Evolutionary conservation across 2,113 vertebrate genomes (phyloP).

Genomic region (Leuciscus idus): DNA sequence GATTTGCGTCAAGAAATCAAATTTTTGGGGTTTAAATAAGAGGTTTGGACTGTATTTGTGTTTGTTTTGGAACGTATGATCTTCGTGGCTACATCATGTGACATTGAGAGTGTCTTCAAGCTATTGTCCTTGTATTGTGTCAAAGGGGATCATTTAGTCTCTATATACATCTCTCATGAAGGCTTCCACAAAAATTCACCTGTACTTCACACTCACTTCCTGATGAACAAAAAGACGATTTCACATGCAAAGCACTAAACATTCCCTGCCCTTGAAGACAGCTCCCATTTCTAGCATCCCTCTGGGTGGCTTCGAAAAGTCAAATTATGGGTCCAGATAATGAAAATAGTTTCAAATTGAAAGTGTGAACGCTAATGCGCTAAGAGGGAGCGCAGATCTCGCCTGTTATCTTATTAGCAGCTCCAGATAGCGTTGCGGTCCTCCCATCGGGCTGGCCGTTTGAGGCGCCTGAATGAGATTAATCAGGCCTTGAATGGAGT

Average conservation of each 20-base stretch:
- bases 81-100: neutral
- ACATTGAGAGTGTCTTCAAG: neutral
- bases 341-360: constrained; percentile 82
- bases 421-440: constrained; percentile 71
- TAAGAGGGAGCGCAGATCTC: constrained; percentile 74
- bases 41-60: constrained; percentile 6
- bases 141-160: neutral
- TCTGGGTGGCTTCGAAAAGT: constrained; percentile 70
- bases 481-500: constrained; percentile 73
- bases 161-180: neutral
- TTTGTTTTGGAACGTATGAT: neutral
- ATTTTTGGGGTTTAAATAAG: neutral
- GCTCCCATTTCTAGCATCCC: constrained; percentile 71
- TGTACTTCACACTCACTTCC: constrained; percentile 29
- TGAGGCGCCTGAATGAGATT: constrained; percentile 73
- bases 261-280: constrained; percentile 74
- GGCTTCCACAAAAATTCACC: neutral
- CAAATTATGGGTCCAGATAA: constrained; percentile 78
- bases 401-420: constrained; percentile 79
- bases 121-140: neutral
- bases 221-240: constrained; percentile 71
- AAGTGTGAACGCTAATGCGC: constrained; percentile 77
- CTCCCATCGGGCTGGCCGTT: constrained; percentile 71
- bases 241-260: constrained; percentile 69
- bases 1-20: neutral